phyloP scores from a whole-genome alignment of 2,797 vertebrate genomes.

The Gambelia wislizenii region DNA sequence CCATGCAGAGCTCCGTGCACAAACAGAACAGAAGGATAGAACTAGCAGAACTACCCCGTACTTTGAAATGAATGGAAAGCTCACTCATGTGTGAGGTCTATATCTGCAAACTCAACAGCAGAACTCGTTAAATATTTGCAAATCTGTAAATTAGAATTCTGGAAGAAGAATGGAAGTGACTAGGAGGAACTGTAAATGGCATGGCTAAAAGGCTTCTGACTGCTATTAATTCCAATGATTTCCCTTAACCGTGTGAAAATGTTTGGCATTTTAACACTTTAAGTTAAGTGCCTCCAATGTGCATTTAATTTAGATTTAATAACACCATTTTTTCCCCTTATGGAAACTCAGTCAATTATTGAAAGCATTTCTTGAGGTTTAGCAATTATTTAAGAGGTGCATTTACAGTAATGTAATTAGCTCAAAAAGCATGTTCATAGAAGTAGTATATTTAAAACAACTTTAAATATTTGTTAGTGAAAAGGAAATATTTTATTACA shows the following conservation, averaged over 20 bases:
- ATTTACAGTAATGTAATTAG: slow-evolving; percentile 80
- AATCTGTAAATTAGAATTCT: background rate
- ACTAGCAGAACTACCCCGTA: background rate
- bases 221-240: slow-evolving; percentile 60
- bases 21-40: background rate
- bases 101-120: background rate
- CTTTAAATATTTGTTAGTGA: slow-evolving; percentile 71
- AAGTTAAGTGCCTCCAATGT: slow-evolving; percentile 76
- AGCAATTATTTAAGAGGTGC: slow-evolving; percentile 82
- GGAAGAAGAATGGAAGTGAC: slow-evolving; percentile 13
- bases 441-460: slow-evolving; percentile 75
- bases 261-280: slow-evolving; percentile 70
- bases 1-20: background rate
- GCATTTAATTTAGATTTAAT: slow-evolving; percentile 83
- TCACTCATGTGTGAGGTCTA: background rate
- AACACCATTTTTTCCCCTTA: slow-evolving; percentile 77
- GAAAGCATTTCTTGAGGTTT: slow-evolving; percentile 80
- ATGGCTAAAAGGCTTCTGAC: slow-evolving; percentile 39
- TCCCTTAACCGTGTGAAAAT: slow-evolving; percentile 41
- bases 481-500: slow-evolving; percentile 70
- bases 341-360: slow-evolving; percentile 82
- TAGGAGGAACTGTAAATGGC: background rate
- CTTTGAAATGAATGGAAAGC: background rate
- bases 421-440: slow-evolving; percentile 72
- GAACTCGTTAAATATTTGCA: fast-evolving